Conservation (phyloP, 1,140 invertebrate genomes). For the Branchinecta lynchi region DNA sequence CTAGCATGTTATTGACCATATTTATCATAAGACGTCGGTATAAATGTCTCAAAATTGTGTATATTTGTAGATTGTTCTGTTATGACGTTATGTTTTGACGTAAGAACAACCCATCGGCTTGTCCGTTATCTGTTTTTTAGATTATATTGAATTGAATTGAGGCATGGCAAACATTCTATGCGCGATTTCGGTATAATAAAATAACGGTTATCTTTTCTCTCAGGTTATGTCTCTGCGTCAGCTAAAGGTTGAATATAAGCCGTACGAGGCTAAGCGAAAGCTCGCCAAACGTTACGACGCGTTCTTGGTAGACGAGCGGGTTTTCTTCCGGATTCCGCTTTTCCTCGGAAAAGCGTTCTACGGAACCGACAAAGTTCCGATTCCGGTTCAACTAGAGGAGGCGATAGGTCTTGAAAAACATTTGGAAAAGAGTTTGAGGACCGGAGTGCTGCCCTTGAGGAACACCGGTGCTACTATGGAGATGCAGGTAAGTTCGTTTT, state of each 20-base stretch:
- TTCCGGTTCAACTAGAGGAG: not conserved
- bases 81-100: not conserved
- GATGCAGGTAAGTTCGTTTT: not conserved
- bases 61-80: not conserved
- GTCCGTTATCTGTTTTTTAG: no score
- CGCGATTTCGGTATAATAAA: not conserved
- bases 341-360: slow-evolving; percentile 31
- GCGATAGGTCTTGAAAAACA: not conserved
- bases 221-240: slow-evolving; percentile 30
- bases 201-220: not conserved
- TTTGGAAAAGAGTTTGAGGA: not conserved
- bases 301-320: slow-evolving; percentile 29
- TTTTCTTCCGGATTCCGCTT: slow-evolving; percentile 27
- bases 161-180: not conserved
- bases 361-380: slow-evolving; percentile 25
- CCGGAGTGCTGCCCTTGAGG: not conserved
- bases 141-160: not conserved
- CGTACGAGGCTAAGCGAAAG: slow-evolving; percentile 31
- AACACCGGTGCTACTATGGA: not conserved
- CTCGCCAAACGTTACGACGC: slow-evolving; percentile 30
- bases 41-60: not conserved
- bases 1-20: no score
- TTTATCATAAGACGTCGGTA: no score
- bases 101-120: not conserved
- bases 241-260: slow-evolving; percentile 30